Percentiles rank a stretch among this genome's conserved stretches.
These are phyloP conservation scores for Petromus typicus DNA, from an alignment of 2,113 vertebrate species.

Conservation along the genomic window DNA sequence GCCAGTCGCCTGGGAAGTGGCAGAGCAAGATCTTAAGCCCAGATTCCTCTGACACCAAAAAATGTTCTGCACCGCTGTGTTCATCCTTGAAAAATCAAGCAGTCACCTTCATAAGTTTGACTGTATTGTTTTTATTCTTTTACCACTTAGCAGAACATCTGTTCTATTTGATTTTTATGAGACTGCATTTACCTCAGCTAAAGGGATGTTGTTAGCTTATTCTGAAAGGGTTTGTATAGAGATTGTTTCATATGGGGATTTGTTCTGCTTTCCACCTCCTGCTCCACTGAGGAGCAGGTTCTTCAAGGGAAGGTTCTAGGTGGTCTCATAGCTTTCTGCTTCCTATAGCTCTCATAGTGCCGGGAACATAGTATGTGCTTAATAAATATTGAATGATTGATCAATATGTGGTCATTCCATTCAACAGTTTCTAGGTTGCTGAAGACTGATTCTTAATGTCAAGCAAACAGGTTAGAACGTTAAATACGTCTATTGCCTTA, in stretches of 20 bases:
- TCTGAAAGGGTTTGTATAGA: constrained; percentile 35
- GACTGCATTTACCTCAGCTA: constrained; percentile 45
- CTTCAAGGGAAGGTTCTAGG: constrained; percentile 51
- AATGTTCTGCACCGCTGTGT: background rate
- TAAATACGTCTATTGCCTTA: constrained; percentile 33
- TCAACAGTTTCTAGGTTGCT: constrained; percentile 1
- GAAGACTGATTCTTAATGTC: constrained; percentile 28
- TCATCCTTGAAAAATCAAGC: constrained; percentile 25
- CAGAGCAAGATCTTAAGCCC: background rate
- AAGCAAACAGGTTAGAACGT: constrained; percentile 47
- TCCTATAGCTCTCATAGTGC: background rate
- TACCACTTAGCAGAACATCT: constrained; percentile 46
- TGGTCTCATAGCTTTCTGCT: constrained; percentile 16
- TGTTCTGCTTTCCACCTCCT: background rate
- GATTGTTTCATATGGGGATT: background rate
- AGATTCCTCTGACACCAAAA: background rate
- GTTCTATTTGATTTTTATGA: constrained; percentile 55
- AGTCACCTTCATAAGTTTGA: background rate
- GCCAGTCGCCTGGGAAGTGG: constrained; percentile 16
- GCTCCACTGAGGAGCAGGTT: background rate
- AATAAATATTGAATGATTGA: constrained; percentile 42
- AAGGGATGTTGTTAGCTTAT: background rate
- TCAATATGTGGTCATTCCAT: background rate
- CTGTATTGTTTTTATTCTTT: background rate
- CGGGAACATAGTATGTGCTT: constrained; percentile 18